Evolutionary conservation across 2,888 invertebrate genomes (phyloP).

Genomic region (Noctua fimbriata): DNA sequence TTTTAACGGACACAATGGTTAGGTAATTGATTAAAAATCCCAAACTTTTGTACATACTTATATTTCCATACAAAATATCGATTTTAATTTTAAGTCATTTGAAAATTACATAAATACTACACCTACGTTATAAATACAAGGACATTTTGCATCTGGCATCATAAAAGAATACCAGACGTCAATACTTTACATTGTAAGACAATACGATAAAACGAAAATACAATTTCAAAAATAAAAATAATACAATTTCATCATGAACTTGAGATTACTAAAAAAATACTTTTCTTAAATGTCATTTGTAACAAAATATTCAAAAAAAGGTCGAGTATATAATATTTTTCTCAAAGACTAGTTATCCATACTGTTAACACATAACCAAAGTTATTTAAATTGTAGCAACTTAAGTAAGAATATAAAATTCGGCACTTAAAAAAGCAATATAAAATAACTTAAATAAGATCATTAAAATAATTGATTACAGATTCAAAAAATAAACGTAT

Average conservation of each 20-base stretch:
- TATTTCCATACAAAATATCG: constrained; percentile 83
- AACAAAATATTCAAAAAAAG: constrained; percentile 22
- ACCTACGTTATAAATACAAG: constrained; percentile 70
- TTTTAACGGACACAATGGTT: background rate
- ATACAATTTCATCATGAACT: constrained; percentile 19
- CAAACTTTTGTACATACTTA: constrained; percentile 66
- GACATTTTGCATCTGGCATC: constrained; percentile 64
- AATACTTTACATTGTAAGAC: constrained; percentile 59
- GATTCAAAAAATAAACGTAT: constrained; percentile 45
- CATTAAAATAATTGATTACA: constrained; percentile 49
- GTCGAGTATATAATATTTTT: constrained; percentile 35
- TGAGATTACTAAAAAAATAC: constrained; percentile 32
- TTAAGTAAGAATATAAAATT: constrained; percentile 45
- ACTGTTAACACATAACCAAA: constrained; percentile 39
- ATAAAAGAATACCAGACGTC: constrained; percentile 53
- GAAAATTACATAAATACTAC: constrained; percentile 73
- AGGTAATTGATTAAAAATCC: constrained; percentile 18
- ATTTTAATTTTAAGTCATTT: constrained; percentile 72
- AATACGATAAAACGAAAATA: constrained; percentile 45
- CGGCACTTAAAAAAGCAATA: constrained; percentile 29
- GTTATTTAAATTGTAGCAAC: constrained; percentile 49
- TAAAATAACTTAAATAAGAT: constrained; percentile 35
- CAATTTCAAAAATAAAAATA: constrained; percentile 41
- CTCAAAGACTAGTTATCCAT: constrained; percentile 53
- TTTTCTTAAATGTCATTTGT: constrained; percentile 27